Conservation (phyloP, 2,113 vertebrate genomes). For the Gavialis gangeticus region DNA sequence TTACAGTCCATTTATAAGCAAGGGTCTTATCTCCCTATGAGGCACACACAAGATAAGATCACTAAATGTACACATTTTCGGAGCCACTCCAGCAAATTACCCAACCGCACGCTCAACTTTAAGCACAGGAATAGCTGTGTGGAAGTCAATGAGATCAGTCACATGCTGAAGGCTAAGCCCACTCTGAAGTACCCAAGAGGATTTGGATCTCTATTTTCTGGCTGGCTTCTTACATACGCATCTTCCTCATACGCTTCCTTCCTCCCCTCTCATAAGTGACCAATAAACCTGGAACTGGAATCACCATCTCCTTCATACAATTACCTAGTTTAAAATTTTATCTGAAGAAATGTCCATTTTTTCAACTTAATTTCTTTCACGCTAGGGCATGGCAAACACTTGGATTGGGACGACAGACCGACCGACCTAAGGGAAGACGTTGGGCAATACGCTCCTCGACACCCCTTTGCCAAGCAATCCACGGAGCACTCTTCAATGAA, state of each 20-base stretch:
- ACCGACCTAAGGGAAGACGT: background rate
- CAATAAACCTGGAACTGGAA: background rate
- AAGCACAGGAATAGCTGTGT: accelerated
- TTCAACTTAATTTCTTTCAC: background rate
- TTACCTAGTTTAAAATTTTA: accelerated
- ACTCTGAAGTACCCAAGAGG: background rate
- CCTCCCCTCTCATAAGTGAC: background rate
- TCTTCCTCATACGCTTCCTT: background rate
- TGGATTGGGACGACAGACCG: background rate
- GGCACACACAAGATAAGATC: background rate
- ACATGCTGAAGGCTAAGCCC: background rate
- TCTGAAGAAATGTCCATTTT: background rate
- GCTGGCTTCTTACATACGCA: background rate
- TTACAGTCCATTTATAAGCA: background rate
- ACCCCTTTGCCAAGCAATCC: background rate
- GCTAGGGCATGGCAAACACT: background rate
- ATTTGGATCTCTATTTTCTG: background rate
- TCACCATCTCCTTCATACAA: background rate
- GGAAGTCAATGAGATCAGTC: background rate
- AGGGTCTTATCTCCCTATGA: background rate
- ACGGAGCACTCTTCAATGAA: background rate
- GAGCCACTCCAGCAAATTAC: background rate
- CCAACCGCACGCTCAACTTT: accelerated
- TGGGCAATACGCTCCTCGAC: background rate
- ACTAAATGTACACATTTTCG: background rate